Percentiles rank a stretch among this genome's conserved stretches.
Conservation (phyloP, 2,113 vertebrate species). For the Myxocyprinus asiaticus region DNA sequence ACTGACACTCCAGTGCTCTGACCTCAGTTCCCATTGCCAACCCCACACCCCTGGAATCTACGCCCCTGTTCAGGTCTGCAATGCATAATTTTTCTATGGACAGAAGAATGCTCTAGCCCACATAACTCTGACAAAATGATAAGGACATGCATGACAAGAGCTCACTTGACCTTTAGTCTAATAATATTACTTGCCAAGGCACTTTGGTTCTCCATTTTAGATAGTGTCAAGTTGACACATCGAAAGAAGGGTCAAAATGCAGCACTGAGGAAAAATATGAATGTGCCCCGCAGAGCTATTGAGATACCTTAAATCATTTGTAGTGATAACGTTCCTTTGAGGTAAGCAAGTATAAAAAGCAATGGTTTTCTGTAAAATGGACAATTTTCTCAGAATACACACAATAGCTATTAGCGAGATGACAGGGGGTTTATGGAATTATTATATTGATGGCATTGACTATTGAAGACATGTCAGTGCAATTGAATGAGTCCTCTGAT, state of each 20-base stretch:
- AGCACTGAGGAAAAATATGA: not conserved
- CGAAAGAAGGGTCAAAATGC: not conserved
- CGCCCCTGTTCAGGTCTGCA: too few species aligned
- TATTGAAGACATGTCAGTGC: constrained; percentile 8
- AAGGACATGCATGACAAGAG: constrained; percentile 27
- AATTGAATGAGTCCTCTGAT: constrained; percentile 4
- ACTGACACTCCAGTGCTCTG: not conserved
- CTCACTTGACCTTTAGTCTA: constrained; percentile 39
- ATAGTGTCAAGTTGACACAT: constrained; percentile 4
- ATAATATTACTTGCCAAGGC: constrained; percentile 20
- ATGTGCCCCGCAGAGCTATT: too few species aligned
- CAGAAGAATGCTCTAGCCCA: not conserved
- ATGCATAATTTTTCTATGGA: not conserved
- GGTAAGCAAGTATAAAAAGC: not conserved
- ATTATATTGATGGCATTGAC: not conserved
- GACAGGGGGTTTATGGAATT: not conserved
- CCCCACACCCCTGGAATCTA: too few species aligned
- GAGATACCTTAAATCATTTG: too few species aligned
- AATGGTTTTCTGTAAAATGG: too few species aligned
- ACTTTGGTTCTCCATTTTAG: not conserved
- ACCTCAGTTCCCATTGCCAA: not conserved
- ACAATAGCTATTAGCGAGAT: too few species aligned
- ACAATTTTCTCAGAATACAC: too few species aligned
- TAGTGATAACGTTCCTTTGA: not conserved
- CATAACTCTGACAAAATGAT: constrained; percentile 25